phyloP scores from a whole-genome alignment of 1,140 invertebrate genomes.

The Gonioctena quinquepunctata region DNA sequence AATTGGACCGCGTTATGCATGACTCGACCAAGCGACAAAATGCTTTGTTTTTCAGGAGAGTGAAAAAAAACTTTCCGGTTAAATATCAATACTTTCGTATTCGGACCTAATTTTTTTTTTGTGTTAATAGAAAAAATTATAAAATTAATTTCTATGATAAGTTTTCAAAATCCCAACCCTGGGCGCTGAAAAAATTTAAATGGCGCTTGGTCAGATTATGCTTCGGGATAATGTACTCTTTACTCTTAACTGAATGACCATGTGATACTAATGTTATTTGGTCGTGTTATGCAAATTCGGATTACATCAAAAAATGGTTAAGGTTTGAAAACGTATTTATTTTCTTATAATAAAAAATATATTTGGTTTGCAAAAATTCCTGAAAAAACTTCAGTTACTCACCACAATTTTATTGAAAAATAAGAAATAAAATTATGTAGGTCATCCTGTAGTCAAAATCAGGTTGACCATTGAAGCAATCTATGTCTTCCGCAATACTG shows the following conservation, averaged over 20 bases:
- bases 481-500: neutral
- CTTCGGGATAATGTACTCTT: neutral
- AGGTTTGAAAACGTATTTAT: neutral
- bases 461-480: neutral
- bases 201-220: neutral
- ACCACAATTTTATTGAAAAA: neutral
- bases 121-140: neutral
- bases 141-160: too few species aligned
- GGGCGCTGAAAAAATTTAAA: neutral
- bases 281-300: neutral
- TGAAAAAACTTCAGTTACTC: neutral
- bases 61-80: neutral
- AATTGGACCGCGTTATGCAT: neutral
- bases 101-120: neutral
- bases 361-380: neutral
- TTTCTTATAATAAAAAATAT: neutral
- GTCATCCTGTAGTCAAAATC: neutral
- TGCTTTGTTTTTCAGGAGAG: neutral
- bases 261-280: neutral
- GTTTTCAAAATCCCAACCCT: too few species aligned
- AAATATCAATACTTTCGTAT: neutral
- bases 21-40: neutral
- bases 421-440: neutral
- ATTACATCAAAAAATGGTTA: neutral
- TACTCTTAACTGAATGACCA: neutral